phyloP scores from a whole-genome alignment of 2,888 invertebrate species.

The Escarpia spicata region DNA sequence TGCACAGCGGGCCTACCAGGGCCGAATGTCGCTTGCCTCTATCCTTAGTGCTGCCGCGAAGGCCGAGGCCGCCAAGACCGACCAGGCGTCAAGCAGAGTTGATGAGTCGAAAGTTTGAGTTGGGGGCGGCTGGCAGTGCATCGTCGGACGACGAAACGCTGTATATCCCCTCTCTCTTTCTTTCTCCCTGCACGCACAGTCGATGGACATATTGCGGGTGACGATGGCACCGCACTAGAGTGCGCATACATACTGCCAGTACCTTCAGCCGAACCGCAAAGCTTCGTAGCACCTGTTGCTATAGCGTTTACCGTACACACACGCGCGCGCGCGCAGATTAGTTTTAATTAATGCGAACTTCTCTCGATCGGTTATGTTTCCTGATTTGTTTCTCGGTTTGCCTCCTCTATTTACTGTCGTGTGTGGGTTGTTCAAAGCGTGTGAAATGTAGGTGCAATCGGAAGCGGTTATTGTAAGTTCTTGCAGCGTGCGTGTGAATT shows the following conservation, averaged over 20 bases:
- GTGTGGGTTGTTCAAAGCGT: not conserved
- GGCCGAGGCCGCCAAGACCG: constrained; percentile 28
- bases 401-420: not conserved
- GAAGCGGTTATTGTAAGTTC: not conserved
- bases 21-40: constrained; percentile 40
- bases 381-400: not conserved
- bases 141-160: not conserved
- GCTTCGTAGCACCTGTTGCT: constrained; percentile 5
- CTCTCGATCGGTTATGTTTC: not conserved
- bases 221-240: not conserved
- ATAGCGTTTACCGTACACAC: not conserved
- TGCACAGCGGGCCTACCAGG: constrained; percentile 38
- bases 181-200: not conserved
- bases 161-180: not conserved
- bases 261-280: constrained; percentile 5
- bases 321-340: not conserved
- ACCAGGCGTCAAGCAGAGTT: not conserved
- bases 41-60: constrained; percentile 38
- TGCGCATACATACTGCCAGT: not conserved
- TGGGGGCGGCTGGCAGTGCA: not conserved
- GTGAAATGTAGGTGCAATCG: not conserved
- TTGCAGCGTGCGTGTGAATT: not conserved
- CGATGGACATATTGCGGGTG: not conserved
- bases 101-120: constrained; percentile 24
- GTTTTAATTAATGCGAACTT: not conserved